Percentiles rank a stretch among this genome's conserved stretches.
Evolutionary conservation across 2,113 vertebrate species (phyloP).

Genomic region (Callionymus lyra): DNA sequence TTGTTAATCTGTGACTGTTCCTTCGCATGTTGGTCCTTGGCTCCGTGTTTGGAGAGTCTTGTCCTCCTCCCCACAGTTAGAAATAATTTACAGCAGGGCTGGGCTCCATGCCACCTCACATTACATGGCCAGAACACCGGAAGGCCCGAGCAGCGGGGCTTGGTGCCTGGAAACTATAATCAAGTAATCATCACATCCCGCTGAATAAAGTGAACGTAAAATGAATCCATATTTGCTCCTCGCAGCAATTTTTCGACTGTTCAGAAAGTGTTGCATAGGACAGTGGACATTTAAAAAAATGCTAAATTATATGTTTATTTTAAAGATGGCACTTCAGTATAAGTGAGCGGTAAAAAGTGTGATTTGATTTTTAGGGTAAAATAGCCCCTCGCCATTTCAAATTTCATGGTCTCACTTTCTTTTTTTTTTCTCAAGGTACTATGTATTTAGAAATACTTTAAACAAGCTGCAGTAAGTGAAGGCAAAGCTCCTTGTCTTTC

Average conservation of each 20-base stretch:
- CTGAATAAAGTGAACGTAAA: slow-evolving; percentile 50
- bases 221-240: too few species aligned
- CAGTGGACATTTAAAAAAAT: neutral
- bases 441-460: too few species aligned
- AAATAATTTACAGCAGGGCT: slow-evolving; percentile 60
- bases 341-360: neutral
- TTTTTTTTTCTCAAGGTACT: too few species aligned
- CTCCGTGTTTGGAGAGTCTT: slow-evolving; percentile 46
- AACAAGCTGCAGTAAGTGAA: too few species aligned
- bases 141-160: slow-evolving; percentile 34
- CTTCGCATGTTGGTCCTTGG: too few species aligned
- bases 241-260: too few species aligned
- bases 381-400: too few species aligned
- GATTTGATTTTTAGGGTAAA: neutral
- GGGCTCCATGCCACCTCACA: slow-evolving; percentile 57
- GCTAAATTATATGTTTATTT: neutral
- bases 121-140: slow-evolving; percentile 53
- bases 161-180: slow-evolving; percentile 46
- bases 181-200: slow-evolving; percentile 48
- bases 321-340: neutral
- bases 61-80: slow-evolving; percentile 45
- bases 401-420: too few species aligned
- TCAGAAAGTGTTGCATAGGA: too few species aligned
- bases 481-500: too few species aligned
- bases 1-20: too few species aligned